Conservation (phyloP, 2,888 invertebrate genomes). For the Zhuqinia jingwanae region DNA sequence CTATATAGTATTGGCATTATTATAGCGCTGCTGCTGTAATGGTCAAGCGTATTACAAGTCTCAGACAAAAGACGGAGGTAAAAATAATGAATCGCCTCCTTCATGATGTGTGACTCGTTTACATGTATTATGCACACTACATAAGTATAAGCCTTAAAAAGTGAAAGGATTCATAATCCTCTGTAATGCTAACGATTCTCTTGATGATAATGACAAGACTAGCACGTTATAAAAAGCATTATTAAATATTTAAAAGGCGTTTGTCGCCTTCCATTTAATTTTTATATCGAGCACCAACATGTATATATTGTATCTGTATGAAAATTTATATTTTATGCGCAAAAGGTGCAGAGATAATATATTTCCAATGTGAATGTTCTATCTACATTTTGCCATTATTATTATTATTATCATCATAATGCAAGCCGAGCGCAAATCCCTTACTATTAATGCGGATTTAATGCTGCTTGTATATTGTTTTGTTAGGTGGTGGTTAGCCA, state of each 20-base stretch:
- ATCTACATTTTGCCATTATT: too few relatives aligned
- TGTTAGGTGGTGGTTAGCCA: constrained; percentile 8
- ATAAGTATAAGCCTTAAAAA: constrained; percentile 34
- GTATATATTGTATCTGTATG: background rate
- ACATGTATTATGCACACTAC: background rate
- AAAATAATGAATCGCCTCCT: background rate
- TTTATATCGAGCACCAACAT: background rate
- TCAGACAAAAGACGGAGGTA: constrained; percentile 5
- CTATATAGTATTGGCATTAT: too few relatives aligned
- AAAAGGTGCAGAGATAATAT: too few relatives aligned
- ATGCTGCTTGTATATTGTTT: background rate
- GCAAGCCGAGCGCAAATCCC: constrained; percentile 8
- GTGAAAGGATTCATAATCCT: constrained; percentile 68
- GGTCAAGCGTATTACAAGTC: constrained; percentile 35
- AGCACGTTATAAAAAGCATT: constrained; percentile 28
- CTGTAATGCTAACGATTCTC: constrained; percentile 36
- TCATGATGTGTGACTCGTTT: constrained; percentile 34
- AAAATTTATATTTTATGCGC: background rate
- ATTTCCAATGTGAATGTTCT: background rate
- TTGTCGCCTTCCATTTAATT: background rate
- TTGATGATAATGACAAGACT: constrained; percentile 21
- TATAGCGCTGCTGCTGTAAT: constrained; percentile 31
- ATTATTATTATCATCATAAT: background rate
- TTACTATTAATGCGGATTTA: constrained; percentile 21
- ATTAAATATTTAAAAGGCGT: constrained; percentile 3